A percentile compares a stretch with the other conserved stretches of the same genome.
These are phyloP conservation scores for Melitaea athalia DNA, from an alignment of 2,888 invertebrate species.

Conservation along the genomic window DNA sequence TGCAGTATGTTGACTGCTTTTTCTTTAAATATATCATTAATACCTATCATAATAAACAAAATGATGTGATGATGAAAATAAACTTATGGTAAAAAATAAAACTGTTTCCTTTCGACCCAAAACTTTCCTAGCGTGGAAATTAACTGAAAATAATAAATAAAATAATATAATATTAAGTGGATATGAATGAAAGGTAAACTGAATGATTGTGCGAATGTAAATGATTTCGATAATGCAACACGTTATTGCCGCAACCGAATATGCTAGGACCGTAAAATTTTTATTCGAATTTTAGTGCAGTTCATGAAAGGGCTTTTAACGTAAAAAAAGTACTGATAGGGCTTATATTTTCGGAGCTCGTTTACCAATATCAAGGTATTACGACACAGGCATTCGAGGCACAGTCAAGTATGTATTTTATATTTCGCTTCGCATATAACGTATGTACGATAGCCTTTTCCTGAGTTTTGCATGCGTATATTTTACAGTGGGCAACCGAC, in stretches of 20 bases:
- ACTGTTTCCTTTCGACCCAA: conserved; percentile 78
- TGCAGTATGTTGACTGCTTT: conserved; percentile 62
- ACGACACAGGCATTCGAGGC: conserved; percentile 34
- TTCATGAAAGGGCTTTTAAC: not conserved
- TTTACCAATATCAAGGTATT: conserved; percentile 11
- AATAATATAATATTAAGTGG: conserved; percentile 15
- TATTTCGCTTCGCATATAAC: conserved; percentile 44
- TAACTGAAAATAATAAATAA: conserved; percentile 22
- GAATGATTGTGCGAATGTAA: conserved; percentile 21
- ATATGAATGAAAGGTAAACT: conserved; percentile 6
- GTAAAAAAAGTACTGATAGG: not conserved
- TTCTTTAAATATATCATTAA: conserved; percentile 43
- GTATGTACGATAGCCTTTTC: conserved; percentile 39
- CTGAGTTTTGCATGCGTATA: conserved; percentile 64
- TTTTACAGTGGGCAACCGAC: conserved; percentile 97
- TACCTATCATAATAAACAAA: conserved; percentile 42
- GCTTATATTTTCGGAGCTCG: conserved; percentile 3
- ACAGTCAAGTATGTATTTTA: conserved; percentile 45
- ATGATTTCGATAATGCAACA: not conserved
- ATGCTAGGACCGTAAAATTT: not conserved
- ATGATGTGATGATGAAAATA: conserved; percentile 72
- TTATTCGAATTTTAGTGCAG: not conserved
- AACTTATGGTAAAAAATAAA: conserved; percentile 69
- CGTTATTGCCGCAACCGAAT: not conserved
- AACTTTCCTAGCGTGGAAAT: conserved; percentile 50